Evolutionary conservation across 2,113 vertebrate genomes (phyloP), one percentile per base, ranked within the genome.

Genomic region (Rattus rattus): DNA sequence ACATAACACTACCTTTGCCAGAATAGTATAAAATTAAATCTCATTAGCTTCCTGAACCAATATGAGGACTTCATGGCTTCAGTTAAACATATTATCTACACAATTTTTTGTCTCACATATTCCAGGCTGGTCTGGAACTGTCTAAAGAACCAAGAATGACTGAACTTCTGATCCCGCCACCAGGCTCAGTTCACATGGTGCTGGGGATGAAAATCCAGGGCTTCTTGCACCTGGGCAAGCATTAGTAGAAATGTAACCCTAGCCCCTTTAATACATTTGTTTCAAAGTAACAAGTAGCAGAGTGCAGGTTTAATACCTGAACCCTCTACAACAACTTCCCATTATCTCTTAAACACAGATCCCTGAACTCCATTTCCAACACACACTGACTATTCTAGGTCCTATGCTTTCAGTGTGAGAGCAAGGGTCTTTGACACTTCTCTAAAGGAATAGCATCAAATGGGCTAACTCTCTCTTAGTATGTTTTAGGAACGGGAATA

Each of bases 11-110:
- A 65, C 69, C 47, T 92, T 92, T 77, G 76, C 84, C 81, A 75
- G 94, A 28, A 28, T 77, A 52, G 91, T 22, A 76, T 43, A 75
- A 92, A 94, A 95, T 94, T 63, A 97, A 97, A 96, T 63, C 75
- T 80, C 49, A 67, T 76, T 96, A 61, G 43, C 63, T 96, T 92
- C 89, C 94, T 96, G 72, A 83, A 59, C 92, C 43, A 61, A 61
- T 72, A 76, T 85, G 85, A 69, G 33, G 69, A 79, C 67, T 86
- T 75, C 28, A 36, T 36, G 16, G 65, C 69, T 88, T 93, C 39
- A 87, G 90, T 90, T 85, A 49, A 63, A 81, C 10, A 70, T 47
- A 36, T n/a, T 79, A 30, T 86, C 72, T 81, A 3, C 49, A 61
- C 79, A 52, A 52, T n/a, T 39, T 54, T 43, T 43, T 43, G 49